Percentiles rank a stretch among this genome's conserved stretches.
phyloP scores from a whole-genome alignment of 1,140 invertebrate genomes.

The Cydia fagiglandana region DNA sequence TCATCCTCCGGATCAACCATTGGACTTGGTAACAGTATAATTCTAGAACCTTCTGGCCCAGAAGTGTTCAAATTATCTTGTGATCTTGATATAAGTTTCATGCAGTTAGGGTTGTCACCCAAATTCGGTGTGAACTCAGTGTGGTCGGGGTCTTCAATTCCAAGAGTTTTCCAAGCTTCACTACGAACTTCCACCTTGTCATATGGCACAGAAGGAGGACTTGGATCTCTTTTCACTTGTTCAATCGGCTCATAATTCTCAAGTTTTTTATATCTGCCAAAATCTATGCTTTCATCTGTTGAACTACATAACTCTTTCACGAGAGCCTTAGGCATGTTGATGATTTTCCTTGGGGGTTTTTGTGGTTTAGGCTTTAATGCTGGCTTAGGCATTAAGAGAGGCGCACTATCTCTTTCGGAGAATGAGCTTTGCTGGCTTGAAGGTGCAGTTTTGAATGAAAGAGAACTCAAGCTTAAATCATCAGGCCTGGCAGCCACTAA shows the following conservation, averaged over 20 bases:
- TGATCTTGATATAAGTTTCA: slow-evolving; percentile 75
- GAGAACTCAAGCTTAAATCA: slow-evolving; percentile 72
- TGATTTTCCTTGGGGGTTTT: slow-evolving; percentile 84
- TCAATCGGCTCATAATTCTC: slow-evolving; percentile 78
- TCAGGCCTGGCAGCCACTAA: slow-evolving; percentile 81
- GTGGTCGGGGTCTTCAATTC: slow-evolving; percentile 85
- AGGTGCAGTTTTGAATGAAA: slow-evolving; percentile 74
- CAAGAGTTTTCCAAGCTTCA: slow-evolving; percentile 88
- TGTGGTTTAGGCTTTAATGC: slow-evolving; percentile 81
- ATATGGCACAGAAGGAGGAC: slow-evolving; percentile 79
- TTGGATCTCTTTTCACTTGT: slow-evolving; percentile 57
- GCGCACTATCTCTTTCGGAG: slow-evolving; percentile 68
- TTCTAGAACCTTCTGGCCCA: slow-evolving; percentile 71
- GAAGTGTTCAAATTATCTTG: slow-evolving; percentile 75
- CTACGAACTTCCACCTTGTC: slow-evolving; percentile 85
- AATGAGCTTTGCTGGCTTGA: slow-evolving; percentile 64
- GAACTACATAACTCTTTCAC: slow-evolving; percentile 70
- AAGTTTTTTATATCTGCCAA: slow-evolving; percentile 71
- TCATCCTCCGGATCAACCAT: slow-evolving; percentile 74
- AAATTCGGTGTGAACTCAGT: slow-evolving; percentile 77
- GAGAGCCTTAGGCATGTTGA: slow-evolving; percentile 68
- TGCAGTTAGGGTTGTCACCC: slow-evolving; percentile 65
- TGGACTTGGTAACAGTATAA: slow-evolving; percentile 73
- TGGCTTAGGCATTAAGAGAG: slow-evolving; percentile 74
- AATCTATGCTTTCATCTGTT: slow-evolving; percentile 69